Evolutionary conservation across 2,888 invertebrate genomes (phyloP).

Genomic region (Nomada ruficornis): DNA sequence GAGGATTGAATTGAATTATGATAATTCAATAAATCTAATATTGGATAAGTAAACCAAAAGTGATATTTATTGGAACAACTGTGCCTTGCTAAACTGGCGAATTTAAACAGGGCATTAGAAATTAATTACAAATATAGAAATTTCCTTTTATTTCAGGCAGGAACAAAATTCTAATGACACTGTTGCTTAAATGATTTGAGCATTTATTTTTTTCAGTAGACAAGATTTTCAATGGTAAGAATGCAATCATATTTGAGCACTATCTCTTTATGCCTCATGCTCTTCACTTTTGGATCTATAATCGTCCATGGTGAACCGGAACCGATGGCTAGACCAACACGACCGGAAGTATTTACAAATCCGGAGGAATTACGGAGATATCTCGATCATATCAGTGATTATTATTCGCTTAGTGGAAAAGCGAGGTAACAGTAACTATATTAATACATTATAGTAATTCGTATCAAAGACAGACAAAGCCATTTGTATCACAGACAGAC

Average conservation of each 20-base stretch:
- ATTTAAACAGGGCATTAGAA: no score
- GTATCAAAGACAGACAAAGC: no score
- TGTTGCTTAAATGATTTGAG: not conserved
- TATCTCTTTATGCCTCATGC: slow-evolving; percentile 22
- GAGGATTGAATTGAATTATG: not conserved
- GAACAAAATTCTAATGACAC: not conserved
- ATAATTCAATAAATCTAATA: not conserved
- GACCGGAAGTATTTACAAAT: slow-evolving; percentile 84
- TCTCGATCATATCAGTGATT: slow-evolving; percentile 85
- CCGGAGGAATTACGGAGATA: slow-evolving; percentile 85
- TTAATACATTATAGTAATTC: not conserved
- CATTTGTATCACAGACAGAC: no score
- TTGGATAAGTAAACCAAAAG: not conserved
- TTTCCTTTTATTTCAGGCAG: not conserved
- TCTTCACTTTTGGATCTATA: slow-evolving; percentile 48
- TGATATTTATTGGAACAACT: not conserved
- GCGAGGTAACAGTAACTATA: slow-evolving; percentile 83
- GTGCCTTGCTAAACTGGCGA: not conserved
- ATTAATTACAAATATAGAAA: not conserved
- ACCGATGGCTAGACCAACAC: slow-evolving; percentile 76
- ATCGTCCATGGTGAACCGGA: slow-evolving; percentile 67
- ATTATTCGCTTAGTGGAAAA: slow-evolving; percentile 85
- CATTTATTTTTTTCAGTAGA: slow-evolving; percentile 30
- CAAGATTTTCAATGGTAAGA: not conserved
- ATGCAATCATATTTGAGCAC: slow-evolving; percentile 37